Evolutionary conservation across 2,113 vertebrate species (phyloP).

Genomic region (Daboia siamensis): DNA sequence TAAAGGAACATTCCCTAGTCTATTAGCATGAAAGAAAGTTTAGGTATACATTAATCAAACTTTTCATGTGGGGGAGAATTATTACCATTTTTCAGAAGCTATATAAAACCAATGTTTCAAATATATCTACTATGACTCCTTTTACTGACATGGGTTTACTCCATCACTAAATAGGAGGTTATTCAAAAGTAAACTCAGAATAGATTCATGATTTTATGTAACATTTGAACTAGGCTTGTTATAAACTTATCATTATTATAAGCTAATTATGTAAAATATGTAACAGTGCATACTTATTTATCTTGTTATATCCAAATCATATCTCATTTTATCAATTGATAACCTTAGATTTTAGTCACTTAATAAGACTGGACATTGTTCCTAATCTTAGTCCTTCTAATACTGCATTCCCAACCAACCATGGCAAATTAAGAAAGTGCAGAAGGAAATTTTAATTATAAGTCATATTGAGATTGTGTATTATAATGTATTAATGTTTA

Average conservation of each 20-base stretch:
- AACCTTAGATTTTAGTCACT: neutral
- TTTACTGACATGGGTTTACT: conserved; percentile 19
- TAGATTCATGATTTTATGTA: conserved; percentile 34
- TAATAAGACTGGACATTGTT: neutral
- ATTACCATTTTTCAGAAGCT: conserved; percentile 40
- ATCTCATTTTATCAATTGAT: neutral
- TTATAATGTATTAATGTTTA: neutral
- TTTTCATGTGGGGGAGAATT: conserved; percentile 51
- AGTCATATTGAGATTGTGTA: neutral
- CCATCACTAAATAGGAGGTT: conserved; percentile 18
- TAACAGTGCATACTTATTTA: neutral
- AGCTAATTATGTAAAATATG: neutral
- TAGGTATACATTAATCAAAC: conserved; percentile 68
- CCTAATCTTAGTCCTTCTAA: neutral
- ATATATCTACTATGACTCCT: conserved; percentile 46
- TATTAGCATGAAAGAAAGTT: conserved; percentile 69
- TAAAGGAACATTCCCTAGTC: conserved; percentile 64
- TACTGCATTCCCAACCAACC: neutral
- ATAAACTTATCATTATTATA: conserved; percentile 18
- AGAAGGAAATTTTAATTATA: neutral
- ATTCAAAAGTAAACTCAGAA: conserved; percentile 38
- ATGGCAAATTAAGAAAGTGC: neutral
- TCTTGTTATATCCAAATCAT: neutral
- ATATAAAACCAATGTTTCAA: conserved; percentile 60
- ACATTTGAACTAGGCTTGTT: neutral